A percentile compares a stretch with the other conserved stretches of the same genome.
phyloP scores from a whole-genome alignment of 2,888 invertebrate genomes.

The Epinotia demarniana region DNA sequence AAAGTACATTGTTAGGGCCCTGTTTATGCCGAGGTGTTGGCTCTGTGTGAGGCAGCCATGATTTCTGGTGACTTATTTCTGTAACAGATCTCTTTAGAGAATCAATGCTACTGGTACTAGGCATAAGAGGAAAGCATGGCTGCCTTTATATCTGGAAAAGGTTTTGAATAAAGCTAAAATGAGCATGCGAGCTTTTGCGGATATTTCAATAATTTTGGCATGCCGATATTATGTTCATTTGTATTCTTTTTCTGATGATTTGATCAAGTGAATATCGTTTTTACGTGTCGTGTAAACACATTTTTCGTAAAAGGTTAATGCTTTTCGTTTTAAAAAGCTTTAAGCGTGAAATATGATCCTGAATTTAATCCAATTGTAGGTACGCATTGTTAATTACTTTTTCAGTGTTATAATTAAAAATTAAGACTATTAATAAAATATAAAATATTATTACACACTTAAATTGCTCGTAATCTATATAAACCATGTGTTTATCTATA shows the following conservation, averaged over 20 bases:
- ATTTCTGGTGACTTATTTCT: constrained; percentile 60
- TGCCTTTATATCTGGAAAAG: constrained; percentile 4
- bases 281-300: neutral
- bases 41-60: constrained; percentile 55
- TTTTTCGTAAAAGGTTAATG: no score
- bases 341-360: no score
- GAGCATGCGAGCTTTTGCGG: neutral
- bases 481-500: neutral
- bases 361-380: no score
- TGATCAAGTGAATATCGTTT: neutral
- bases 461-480: no score
- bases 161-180: neutral
- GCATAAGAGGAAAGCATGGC: constrained; percentile 6
- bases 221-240: neutral
- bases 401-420: no score
- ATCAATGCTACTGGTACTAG: constrained; percentile 48
- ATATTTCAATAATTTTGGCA: neutral
- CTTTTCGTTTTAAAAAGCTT: no score
- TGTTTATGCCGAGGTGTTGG: constrained; percentile 65
- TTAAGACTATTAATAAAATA: no score
- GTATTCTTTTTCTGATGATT: no score
- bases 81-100: constrained; percentile 45
- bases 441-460: no score
- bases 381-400: no score
- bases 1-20: constrained; percentile 68